Evolutionary conservation across 2,888 invertebrate genomes (phyloP).

Genomic region (Bellardia pandia): DNA sequence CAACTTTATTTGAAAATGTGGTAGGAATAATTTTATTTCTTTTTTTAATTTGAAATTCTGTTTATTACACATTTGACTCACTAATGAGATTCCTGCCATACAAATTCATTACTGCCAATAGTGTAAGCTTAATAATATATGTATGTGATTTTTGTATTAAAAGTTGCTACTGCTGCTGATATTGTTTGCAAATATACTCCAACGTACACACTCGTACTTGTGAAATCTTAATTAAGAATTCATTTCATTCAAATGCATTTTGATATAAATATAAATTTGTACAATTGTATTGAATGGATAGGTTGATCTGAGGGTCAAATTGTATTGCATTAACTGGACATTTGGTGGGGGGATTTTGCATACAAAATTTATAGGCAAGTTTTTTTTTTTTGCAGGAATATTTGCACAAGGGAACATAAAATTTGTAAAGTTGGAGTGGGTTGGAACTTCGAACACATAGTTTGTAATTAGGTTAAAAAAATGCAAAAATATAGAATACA

Average conservation of each 20-base stretch:
- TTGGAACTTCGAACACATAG: too few species aligned
- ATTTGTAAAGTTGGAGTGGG: too few species aligned
- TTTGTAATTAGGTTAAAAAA: too few species aligned
- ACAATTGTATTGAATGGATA: not conserved
- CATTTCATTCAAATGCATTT: conserved; percentile 31
- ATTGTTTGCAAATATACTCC: too few species aligned
- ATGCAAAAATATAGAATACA: too few species aligned
- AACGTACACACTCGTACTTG: not conserved
- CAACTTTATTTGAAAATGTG: conserved; percentile 27
- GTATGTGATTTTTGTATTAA: not conserved
- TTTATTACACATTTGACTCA: conserved; percentile 54
- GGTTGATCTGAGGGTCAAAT: not conserved
- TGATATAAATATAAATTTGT: not conserved
- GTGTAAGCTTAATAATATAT: not conserved
- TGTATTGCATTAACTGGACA: not conserved
- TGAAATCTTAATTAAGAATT: conserved; percentile 42
- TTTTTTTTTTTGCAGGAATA: too few species aligned
- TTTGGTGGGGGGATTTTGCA: not conserved
- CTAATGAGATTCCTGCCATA: conserved; percentile 60
- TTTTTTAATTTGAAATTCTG: conserved; percentile 53
- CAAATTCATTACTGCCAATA: conserved; percentile 42
- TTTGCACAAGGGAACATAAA: too few species aligned
- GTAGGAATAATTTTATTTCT: conserved; percentile 8
- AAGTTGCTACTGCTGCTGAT: too few species aligned
- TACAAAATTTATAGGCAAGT: too few species aligned